Conservation (phyloP, 2,797 vertebrate species). For the Vultur gryphus region DNA sequence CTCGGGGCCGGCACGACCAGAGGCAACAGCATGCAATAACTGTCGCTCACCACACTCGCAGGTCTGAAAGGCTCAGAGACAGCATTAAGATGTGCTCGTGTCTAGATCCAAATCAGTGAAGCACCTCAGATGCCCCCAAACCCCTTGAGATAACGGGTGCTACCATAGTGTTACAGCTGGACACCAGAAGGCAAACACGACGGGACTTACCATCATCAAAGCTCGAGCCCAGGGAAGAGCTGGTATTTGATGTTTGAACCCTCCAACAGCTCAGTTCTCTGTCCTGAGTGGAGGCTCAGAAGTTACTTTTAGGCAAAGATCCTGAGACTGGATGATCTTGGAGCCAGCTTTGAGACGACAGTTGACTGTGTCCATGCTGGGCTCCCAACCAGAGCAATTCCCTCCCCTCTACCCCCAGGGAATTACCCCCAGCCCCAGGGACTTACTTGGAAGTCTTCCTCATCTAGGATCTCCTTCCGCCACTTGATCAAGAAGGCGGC, state of each 20-base stretch:
- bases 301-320: not conserved
- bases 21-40: not conserved
- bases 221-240: not conserved
- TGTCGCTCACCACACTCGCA: accelerated
- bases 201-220: not conserved
- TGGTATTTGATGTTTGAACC: not conserved
- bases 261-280: not conserved
- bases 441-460: slow-evolving; percentile 93
- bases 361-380: accelerated
- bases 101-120: not conserved
- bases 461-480: slow-evolving; percentile 96
- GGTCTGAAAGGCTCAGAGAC: not conserved
- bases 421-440: not conserved
- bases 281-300: not conserved
- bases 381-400: not conserved
- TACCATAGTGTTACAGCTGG: not conserved
- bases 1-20: accelerated
- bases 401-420: not conserved
- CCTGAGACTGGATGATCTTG: not conserved
- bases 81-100: not conserved
- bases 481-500: slow-evolving; percentile 98
- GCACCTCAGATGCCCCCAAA: not conserved
- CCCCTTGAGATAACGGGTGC: not conserved
- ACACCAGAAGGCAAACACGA: not conserved
- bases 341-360: not conserved